phyloP scores from a whole-genome alignment of 1,140 invertebrate genomes.

The Colletes latitarsis region DNA sequence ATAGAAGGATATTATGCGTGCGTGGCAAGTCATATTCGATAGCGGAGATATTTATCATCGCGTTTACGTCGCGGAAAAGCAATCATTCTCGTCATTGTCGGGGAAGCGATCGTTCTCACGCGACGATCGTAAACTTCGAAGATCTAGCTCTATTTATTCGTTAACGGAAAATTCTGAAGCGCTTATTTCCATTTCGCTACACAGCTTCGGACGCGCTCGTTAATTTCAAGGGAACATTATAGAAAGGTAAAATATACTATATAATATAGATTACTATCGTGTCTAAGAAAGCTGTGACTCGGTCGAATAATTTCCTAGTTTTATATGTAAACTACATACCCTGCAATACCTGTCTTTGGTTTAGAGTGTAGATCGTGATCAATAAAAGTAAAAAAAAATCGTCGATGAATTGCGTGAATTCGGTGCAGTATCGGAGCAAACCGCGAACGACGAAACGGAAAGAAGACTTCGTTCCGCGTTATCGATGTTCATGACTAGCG shows the following conservation, averaged over 20 bases:
- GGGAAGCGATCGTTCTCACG: not conserved
- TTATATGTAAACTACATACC: too few species aligned
- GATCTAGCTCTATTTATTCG: not conserved
- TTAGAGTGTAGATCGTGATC: too few species aligned
- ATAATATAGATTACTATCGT: too few species aligned
- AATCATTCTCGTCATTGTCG: conserved; percentile 6
- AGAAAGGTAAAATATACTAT: too few species aligned
- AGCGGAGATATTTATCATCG: not conserved
- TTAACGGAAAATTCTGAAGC: not conserved
- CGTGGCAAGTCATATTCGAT: not conserved
- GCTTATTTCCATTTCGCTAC: conserved; percentile 1
- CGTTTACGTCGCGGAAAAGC: not conserved
- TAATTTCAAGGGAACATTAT: not conserved
- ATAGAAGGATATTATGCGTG: not conserved
- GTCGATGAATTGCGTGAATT: too few species aligned
- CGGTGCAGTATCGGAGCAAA: too few species aligned
- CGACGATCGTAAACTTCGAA: not conserved
- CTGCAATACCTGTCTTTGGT: too few species aligned
- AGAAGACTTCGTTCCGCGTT: not conserved
- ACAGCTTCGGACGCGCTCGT: not conserved
- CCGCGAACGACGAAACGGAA: not conserved
- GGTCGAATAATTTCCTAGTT: too few species aligned
- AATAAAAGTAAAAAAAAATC: too few species aligned
- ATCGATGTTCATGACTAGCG: not conserved
- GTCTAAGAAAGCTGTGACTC: too few species aligned